Evolutionary conservation across 2,113 vertebrate species (phyloP), one percentile per base, ranked within the genome.

Genomic region (Thalassoma bifasciatum): DNA sequence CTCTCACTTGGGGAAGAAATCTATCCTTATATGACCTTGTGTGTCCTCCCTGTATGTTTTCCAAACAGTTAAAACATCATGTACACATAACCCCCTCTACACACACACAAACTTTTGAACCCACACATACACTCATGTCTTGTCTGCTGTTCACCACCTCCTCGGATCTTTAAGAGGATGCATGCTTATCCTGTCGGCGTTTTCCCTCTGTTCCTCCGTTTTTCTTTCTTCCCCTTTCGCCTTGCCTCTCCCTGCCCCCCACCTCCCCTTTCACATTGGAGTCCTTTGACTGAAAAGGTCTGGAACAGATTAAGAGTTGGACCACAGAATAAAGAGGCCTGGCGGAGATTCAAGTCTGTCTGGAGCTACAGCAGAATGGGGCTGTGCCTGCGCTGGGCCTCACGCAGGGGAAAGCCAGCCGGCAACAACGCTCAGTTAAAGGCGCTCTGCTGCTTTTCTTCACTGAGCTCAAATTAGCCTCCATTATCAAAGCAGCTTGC

Each of bases 251-350:
- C 66, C 75, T 62, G 37, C 62, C 75, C 68, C 72, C 84, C 85
- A 82, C 80, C 81, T 70, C 88, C 92, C 90, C 92, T 89, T 93
- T 92, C 93, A 94, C 93, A 95, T 94, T 95, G 91, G 91, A 94
- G 94, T 92, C 95, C 94, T 95, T 96, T 95, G 94, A 96, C 94
- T 95, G 94, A 95, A 96, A 96, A 95, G 93, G 95, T 96, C 97
- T 97, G 96, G 96, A 97, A 98, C 93, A 97, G 96, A 98, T 98
- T 98, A 98, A 95, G 95, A 96, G 93, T 94, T 92, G 85, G 69
- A 94, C 94, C 94, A 91, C 95, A 96, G 93, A 95, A 96, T 95
- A 94, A 95, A 96, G 95, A 95, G 94, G 88, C 88, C 91, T 98
- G 96, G 96, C 96, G 93, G 71, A 82, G 84, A 93, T 92, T 96